Base-by-base conservation (phyloP, 2,113 vertebrate species). In the Mesitornis unicolor region DNA sequence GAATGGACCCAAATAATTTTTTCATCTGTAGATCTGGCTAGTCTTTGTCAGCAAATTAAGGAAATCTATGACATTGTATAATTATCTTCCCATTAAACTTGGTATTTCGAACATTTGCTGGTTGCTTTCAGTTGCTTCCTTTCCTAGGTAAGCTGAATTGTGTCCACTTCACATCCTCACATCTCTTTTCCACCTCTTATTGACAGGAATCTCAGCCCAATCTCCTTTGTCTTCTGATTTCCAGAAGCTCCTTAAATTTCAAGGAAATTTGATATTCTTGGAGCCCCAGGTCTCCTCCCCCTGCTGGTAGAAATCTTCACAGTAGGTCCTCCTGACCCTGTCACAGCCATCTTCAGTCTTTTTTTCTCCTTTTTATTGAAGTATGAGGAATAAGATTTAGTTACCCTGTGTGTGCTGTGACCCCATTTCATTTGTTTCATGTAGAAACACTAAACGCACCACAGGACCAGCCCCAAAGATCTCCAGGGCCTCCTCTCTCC, bases 271-370 rank as follows among this genome's bases (percentile, higher is more conserved):
- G 29, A 7, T 90, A 83, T 77, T 84, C 33, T 38, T 68, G 48
- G 35, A 83, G 20, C 16, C n/a, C 43, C n/a, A 22, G 40, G 31
- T 70, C 48, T 90, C 28, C 48, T 91, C 84, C 84, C 40, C n/a
- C 45, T 93, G 51, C 88, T 95, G 93, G 83, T 24, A 53, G 86
- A 92, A 90, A 60, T 71, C 43, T 75, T 87, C 43, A 47, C 2
- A 2, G 19, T 93, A 86, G 40, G 43, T 63, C 1, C 10, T 40
- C 29, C 31, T 22, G 25, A 19, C 29, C 25, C 1, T 1, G 17
- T 61, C 4, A 9, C 6, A 45, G 13, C 11, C n/a, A 16, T 48
- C 31, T 87, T 74, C n/a, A 53, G 21, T 8, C 6, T 45, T 81
- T 90, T 91, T 71, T 24, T 8, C 31, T 80, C 13, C 15, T 70